A percentile compares a stretch with the other conserved stretches of the same genome.
These are phyloP conservation scores for Mimas tiliae DNA, from an alignment of 2,888 invertebrate genomes.

Conservation along the genomic window DNA sequence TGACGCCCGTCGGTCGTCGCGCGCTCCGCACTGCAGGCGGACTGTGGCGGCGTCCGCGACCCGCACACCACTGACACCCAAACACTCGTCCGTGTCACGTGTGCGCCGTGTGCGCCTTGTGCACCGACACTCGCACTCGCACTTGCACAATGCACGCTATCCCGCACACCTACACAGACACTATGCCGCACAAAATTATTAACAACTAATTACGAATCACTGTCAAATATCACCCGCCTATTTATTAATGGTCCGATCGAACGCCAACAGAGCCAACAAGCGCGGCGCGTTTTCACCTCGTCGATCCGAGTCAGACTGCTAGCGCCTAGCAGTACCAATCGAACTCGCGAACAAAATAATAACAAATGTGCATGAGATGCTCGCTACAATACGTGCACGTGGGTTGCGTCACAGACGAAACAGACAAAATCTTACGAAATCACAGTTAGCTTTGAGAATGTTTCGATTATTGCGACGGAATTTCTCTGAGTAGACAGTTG, in stretches of 20 bases:
- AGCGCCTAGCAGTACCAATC: constrained; percentile 69
- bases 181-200: constrained; percentile 68
- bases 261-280: constrained; percentile 65
- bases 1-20: constrained; percentile 61
- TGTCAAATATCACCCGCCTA: constrained; percentile 61
- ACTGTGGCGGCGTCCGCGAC: constrained; percentile 68
- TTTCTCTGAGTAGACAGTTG: constrained; percentile 61
- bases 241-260: constrained; percentile 58
- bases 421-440: constrained; percentile 61
- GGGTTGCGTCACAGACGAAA: constrained; percentile 79
- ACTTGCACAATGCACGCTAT: not conserved
- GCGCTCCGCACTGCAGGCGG: constrained; percentile 77
- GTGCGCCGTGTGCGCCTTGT: constrained; percentile 64
- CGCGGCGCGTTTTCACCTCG: constrained; percentile 71
- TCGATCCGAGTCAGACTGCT: constrained; percentile 70
- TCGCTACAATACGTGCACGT: constrained; percentile 80
- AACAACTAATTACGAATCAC: constrained; percentile 62
- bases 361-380: constrained; percentile 88
- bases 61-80: constrained; percentile 77
- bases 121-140: constrained; percentile 34
- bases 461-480: constrained; percentile 61
- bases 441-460: constrained; percentile 51
- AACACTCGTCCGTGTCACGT: constrained; percentile 78
- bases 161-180: constrained; percentile 53
- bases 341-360: constrained; percentile 89